Evolutionary conservation across 2,797 vertebrate genomes (phyloP).

Genomic region (Ptychadena robeensis): DNA sequence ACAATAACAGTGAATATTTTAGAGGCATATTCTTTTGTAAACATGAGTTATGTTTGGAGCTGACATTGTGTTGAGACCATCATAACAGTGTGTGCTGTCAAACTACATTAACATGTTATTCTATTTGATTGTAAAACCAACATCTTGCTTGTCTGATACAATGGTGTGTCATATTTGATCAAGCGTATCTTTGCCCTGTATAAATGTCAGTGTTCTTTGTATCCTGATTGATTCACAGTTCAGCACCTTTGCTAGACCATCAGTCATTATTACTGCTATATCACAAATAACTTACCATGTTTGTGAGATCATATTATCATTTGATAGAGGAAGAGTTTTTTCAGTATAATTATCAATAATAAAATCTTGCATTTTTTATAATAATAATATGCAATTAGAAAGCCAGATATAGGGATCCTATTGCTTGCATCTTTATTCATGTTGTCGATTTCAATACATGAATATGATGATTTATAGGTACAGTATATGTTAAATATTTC

Average conservation of each 20-base stretch:
- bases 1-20: neutral
- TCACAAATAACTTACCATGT: neutral
- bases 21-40: conserved; percentile 1
- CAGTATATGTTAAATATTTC: neutral
- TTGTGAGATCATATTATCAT: neutral
- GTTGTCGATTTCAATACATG: neutral
- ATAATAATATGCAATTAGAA: neutral
- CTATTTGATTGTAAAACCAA: conserved; percentile 34
- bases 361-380: too few relatives aligned
- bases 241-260: conserved; percentile 15
- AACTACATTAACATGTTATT: conserved; percentile 25
- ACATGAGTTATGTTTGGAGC: conserved; percentile 4
- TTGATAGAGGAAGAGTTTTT: neutral
- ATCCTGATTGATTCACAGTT: conserved; percentile 12
- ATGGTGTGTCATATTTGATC: conserved; percentile 26
- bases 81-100: conserved; percentile 14
- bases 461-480: neutral
- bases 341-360: too few relatives aligned
- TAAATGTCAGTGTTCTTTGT: neutral
- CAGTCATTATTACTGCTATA: neutral
- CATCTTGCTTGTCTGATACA: conserved; percentile 27
- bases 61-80: conserved; percentile 33
- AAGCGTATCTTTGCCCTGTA: conserved; percentile 33
- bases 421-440: neutral
- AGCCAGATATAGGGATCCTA: neutral